These are phyloP conservation scores for Sarcophaga bullata DNA, from an alignment of 1,140 invertebrate genomes.

Conservation along the genomic window DNA sequence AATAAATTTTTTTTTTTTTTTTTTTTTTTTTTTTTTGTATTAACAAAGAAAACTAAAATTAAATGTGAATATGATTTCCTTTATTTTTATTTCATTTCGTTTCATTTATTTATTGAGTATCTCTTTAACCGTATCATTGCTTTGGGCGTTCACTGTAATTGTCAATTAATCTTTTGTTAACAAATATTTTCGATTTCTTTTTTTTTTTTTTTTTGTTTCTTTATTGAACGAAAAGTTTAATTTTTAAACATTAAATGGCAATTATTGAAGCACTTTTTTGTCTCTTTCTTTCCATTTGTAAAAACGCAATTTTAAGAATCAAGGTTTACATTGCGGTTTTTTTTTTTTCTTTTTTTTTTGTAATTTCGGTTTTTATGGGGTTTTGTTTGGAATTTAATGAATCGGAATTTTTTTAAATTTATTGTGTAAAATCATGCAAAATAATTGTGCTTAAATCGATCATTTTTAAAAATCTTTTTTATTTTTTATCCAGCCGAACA, in stretches of 20 bases:
- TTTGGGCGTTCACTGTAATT: neutral
- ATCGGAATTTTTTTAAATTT: neutral
- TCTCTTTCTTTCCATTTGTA: no score
- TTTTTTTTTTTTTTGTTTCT: neutral
- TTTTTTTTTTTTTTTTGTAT: neutral
- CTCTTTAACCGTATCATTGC: neutral
- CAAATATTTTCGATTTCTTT: neutral
- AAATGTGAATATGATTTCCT: neutral
- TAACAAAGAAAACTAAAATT: neutral
- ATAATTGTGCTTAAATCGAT: neutral
- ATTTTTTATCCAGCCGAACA: no score
- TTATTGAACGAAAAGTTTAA: neutral
- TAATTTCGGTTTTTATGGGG: neutral
- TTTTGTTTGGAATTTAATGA: neutral
- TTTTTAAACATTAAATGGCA: conserved; percentile 7
- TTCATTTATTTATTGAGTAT: neutral
- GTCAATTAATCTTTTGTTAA: neutral
- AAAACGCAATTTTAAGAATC: neutral
- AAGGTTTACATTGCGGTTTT: neutral
- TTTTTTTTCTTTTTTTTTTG: no score
- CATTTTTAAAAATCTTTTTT: no score
- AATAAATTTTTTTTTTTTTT: neutral
- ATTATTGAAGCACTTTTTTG: conserved; percentile 4
- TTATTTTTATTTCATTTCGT: neutral
- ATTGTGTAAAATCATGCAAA: conserved; percentile 4